A percentile compares a stretch with the other conserved stretches of the same genome.
These are phyloP conservation scores for Odontomyia ornata DNA, from an alignment of 2,888 invertebrate species.

Conservation along the genomic window DNA sequence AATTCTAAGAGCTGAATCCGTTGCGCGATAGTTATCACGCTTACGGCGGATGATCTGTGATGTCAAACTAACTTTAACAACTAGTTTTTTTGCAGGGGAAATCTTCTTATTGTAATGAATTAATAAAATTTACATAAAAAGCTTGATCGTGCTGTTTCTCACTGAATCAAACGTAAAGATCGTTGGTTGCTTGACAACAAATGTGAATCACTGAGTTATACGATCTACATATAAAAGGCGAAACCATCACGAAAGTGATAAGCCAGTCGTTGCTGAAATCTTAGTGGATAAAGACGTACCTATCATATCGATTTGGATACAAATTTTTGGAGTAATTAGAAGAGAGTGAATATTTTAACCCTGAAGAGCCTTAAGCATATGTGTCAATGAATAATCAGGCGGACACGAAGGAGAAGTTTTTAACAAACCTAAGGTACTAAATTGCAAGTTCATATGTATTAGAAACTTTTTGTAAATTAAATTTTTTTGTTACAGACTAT, in stretches of 20 bases:
- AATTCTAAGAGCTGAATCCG: not conserved
- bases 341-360: no score
- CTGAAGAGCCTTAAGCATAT: constrained; percentile 30
- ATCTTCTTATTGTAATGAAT: no score
- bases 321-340: no score
- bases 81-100: constrained; percentile 3
- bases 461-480: constrained; percentile 5
- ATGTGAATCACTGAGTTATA: not conserved
- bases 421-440: constrained; percentile 61
- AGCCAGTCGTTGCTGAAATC: constrained; percentile 2
- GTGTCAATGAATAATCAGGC: constrained; percentile 51
- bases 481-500: constrained; percentile 55
- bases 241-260: no score
- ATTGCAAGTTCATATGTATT: not conserved
- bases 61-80: constrained; percentile 22
- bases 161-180: not conserved
- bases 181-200: not conserved
- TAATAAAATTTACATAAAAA: not conserved
- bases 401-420: constrained; percentile 62
- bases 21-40: constrained; percentile 23
- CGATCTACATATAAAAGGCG: constrained; percentile 26
- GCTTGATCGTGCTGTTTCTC: not conserved
- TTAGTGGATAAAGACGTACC: not conserved
- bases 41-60: constrained; percentile 26
- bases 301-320: constrained; percentile 20